Base-by-base conservation (phyloP, 2,797 vertebrate species). In the Sciurus vulgaris region DNA sequence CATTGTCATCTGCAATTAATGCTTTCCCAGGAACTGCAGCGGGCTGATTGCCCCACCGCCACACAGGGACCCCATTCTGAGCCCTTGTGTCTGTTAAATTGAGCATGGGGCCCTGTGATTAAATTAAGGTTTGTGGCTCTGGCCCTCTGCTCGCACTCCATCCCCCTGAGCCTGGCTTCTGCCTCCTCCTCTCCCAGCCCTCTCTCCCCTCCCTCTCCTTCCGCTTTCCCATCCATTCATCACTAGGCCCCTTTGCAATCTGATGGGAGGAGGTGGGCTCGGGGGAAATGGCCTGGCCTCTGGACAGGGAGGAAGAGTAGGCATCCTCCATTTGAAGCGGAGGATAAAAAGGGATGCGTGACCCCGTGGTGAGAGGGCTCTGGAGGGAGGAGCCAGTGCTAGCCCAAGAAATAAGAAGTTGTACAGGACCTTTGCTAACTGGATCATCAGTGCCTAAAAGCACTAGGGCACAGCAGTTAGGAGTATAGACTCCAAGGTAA, bases 71-170 rank as follows among this genome's bases (percentile, higher is more conserved):
- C 99, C 99, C 99, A 98, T 99, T 99, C 99, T 97, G 99, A 99
- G 99, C 99, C 98, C 99, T 99, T 99, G 99, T 99, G 99, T 99
- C 98, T 99, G 99, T 99, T 99, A 99, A 99, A 99, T 99, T 99
- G 99, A 99, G 99, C 99, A 99, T 99, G 98, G 98, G 98, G 98
- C 98, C 98, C 99, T 98, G 97, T 98, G 99, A 99, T 99, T 99
- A 99, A 99, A 99, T 99, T 99, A 99, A 99, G 99, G 99, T 99
- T 99, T 99, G 98, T 98, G 97, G 98, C 87, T 85, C 99, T 97
- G 98, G 98, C 98, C 97, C 98, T 97, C 98, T 96, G 99, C 98
- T 98, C 98, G 98, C 98, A 96, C 97, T 97, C 47, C 67, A 97
- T 96, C 97, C 97, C 76, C 63, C 93, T 88, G 79, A 49, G 49